Conservation (phyloP, 1,140 invertebrate genomes). For the Drosophila oshimai region DNA sequence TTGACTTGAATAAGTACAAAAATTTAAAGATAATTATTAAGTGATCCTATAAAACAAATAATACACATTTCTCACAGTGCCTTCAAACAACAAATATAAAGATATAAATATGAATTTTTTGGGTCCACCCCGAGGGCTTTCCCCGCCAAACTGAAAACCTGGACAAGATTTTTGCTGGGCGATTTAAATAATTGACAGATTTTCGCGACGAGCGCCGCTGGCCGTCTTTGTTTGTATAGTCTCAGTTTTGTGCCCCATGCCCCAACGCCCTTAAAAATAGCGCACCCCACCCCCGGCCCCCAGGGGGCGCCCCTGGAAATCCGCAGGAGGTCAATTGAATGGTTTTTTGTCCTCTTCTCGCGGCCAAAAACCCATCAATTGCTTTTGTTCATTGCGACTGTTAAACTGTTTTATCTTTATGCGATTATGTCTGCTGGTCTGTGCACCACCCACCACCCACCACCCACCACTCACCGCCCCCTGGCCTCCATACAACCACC, state of each 20-base stretch:
- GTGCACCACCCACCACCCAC: too few relatives aligned
- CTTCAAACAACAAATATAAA: background rate
- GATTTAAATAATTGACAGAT: constrained; percentile 81
- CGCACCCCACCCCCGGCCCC: background rate
- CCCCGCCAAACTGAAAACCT: constrained; percentile 31
- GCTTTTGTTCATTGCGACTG: constrained; percentile 63
- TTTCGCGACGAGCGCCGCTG: constrained; percentile 43
- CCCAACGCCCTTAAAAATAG: background rate
- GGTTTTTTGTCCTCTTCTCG: background rate
- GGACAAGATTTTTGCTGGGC: constrained; percentile 60
- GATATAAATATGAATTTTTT: background rate
- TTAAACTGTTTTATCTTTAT: constrained; percentile 81
- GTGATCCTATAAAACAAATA: too few relatives aligned
- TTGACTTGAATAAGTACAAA: too few relatives aligned
- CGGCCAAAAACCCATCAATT: constrained; percentile 10
- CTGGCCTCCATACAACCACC: background rate
- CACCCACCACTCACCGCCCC: background rate
- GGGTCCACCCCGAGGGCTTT: constrained; percentile 1
- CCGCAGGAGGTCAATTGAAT: constrained; percentile 41
- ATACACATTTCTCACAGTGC: background rate
- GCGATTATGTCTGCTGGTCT: constrained; percentile 69
- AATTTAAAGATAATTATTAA: background rate
- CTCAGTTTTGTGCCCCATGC: background rate
- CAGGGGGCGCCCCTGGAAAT: constrained; percentile 6
- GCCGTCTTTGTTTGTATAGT: constrained; percentile 31